Conservation (phyloP, 2,113 vertebrate genomes). For the Acanthochromis polyacanthus region DNA sequence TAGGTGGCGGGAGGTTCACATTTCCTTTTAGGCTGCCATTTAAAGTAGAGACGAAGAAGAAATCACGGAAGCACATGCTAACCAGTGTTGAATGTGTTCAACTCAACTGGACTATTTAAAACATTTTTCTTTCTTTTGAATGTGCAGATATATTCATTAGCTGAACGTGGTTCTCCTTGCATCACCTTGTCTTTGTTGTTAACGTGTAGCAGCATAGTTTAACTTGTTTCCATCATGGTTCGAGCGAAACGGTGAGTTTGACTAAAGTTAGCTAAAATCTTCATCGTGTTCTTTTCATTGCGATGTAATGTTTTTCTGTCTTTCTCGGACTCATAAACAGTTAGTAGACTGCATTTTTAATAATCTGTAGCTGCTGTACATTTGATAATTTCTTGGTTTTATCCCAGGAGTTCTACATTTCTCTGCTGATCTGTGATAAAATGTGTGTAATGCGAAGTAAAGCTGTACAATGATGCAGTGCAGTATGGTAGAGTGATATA, state of each 20-base stretch:
- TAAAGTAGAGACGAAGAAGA: constrained; percentile 33
- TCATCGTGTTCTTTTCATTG: background rate
- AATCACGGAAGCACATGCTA: constrained; percentile 65
- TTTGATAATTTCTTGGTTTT: background rate
- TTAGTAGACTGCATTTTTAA: background rate
- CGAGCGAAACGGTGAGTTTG: constrained; percentile 78
- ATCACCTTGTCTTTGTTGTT: background rate
- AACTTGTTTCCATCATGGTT: constrained; percentile 74
- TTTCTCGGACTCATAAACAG: background rate
- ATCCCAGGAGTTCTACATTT: background rate
- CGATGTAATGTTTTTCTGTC: no score
- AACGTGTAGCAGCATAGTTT: background rate
- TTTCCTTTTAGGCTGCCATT: accelerated
- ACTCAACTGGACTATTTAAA: background rate
- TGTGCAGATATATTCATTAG: accelerated
- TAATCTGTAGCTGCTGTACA: background rate
- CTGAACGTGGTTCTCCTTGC: no score
- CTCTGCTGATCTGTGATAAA: background rate
- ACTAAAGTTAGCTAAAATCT: background rate
- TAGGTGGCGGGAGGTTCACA: constrained; percentile 21
- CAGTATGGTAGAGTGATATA: no score
- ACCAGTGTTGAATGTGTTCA: no score
- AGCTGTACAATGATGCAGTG: no score
- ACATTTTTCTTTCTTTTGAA: background rate
- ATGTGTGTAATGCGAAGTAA: no score